Evolutionary conservation across 53 echinoderm and acorn worm species (phyloP), one percentile per base, ranked within the genome.

Genomic region (Hippasteria phrygiana): DNA sequence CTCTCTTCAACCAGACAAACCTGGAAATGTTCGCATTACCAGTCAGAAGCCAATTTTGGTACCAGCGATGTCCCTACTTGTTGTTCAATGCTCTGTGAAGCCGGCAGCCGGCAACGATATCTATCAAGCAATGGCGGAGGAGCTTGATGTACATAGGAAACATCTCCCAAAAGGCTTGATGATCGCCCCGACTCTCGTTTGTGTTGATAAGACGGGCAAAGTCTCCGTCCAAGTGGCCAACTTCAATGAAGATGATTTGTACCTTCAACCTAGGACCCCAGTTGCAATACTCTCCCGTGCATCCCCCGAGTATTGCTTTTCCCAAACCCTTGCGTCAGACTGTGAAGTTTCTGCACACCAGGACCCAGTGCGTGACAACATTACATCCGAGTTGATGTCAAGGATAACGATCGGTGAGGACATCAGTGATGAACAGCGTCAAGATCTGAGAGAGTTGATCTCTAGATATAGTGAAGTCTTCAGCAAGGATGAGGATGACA

Each of bases 401-500:
- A 62, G 77, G 14, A 43, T 88, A 62, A 27, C 55, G 5, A 28
- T 88, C 16, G 88, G 88, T 41, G 2, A 13, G 0, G 39, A 20
- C 18, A 6, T 88, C 0, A 77, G 18, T 31, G 14, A 53, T 8
- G 35, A 54, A 5, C 74, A 88, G 40, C 55, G 33, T 13, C 7
- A 88, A 0, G 2, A 79, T 0, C 32, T 81, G 3, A 11, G 47
- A 24, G 56, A 80, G 24, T 12, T 90, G 5, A 59, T 94, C 31
- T 29, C 64, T 26, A 93, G 86, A 16, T 73, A 91, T 55, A 31
- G 34, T 14, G 85, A 88, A 50, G 71, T 59, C 5, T 90, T 93
- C 48, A 88, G 88, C 64, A 73, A 50, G 14, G 55, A 55, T 43
- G 86, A 90, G 2, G n/a, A n/a, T n/a, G n/a, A n/a, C n/a, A n/a